A percentile compares a stretch with the other conserved stretches of the same genome.
phyloP scores from a whole-genome alignment of 2,888 invertebrate genomes.

The Onchidella celtica region DNA sequence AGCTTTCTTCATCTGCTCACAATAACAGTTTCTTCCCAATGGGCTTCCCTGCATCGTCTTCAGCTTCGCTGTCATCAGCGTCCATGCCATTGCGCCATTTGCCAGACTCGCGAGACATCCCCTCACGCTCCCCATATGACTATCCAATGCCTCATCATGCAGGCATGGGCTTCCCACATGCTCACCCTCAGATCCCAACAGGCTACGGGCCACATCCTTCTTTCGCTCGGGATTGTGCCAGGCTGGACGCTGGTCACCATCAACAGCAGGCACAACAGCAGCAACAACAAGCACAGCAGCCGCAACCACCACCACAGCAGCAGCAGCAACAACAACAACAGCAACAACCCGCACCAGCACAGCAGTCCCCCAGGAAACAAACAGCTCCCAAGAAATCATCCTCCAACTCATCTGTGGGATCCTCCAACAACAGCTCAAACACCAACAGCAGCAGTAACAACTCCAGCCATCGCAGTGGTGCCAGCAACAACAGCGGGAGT shows the following conservation, averaged over 20 bases:
- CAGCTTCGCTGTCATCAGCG: constrained; percentile 82
- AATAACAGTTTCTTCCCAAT: constrained; percentile 58
- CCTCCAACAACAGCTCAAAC: background rate
- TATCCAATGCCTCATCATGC: constrained; percentile 42
- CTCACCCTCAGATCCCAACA: constrained; percentile 42
- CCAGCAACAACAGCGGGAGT: constrained; percentile 10
- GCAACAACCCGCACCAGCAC: constrained; percentile 8
- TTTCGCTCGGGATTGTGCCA: constrained; percentile 35
- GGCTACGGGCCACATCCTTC: constrained; percentile 32
- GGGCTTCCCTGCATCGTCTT: constrained; percentile 80
- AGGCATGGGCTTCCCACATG: constrained; percentile 45
- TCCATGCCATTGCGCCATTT: constrained; percentile 47
- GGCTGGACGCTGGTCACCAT: constrained; percentile 25
- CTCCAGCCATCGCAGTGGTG: background rate
- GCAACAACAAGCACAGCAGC: constrained; percentile 25
- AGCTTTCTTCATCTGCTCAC: constrained; percentile 67
- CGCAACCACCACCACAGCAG: constrained; percentile 18
- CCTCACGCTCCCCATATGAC: constrained; percentile 43
- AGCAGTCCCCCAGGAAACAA: constrained; percentile 46
- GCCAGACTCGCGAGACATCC: constrained; percentile 32
- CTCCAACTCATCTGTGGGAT: constrained; percentile 29
- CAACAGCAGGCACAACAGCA: constrained; percentile 38
- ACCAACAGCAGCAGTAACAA: constrained; percentile 9
- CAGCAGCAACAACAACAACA: constrained; percentile 23
- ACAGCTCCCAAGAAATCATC: constrained; percentile 43